A percentile compares a stretch with the other conserved stretches of the same genome.
phyloP scores from a whole-genome alignment of 2,797 vertebrate genomes.

The Spinibarbus caldwelli region DNA sequence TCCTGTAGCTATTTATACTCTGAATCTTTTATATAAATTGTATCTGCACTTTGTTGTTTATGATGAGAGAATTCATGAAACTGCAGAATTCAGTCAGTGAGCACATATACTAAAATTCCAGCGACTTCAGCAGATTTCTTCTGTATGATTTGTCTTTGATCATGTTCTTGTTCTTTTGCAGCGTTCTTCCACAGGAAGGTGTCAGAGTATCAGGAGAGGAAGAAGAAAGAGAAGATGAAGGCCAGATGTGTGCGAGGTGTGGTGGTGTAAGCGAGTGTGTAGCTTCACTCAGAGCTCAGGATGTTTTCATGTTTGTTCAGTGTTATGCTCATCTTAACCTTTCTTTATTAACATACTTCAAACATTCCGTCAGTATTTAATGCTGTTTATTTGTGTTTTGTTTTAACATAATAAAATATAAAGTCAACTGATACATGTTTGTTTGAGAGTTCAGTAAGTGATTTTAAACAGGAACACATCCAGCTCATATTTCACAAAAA shows the following conservation, averaged over 20 bases:
- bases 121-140: too few relatives aligned
- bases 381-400: background rate
- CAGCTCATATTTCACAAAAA: background rate
- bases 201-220: conserved; percentile 60
- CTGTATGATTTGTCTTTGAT: background rate
- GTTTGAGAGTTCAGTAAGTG: background rate
- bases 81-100: too few relatives aligned
- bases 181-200: conserved; percentile 65
- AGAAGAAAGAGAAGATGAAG: conserved; percentile 58
- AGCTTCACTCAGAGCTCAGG: too few relatives aligned
- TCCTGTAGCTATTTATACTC: too few relatives aligned
- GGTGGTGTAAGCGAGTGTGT: too few relatives aligned
- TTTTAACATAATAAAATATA: background rate
- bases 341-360: background rate
- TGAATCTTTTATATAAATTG: too few relatives aligned
- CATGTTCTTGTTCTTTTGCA: conserved; percentile 16
- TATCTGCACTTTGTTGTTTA: too few relatives aligned
- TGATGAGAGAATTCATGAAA: too few relatives aligned
- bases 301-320: background rate
- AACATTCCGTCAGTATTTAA: background rate
- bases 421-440: background rate
- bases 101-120: too few relatives aligned
- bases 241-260: conserved; percentile 46
- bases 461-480: background rate
- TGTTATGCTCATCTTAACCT: background rate